Conservation (phyloP, 2,797 vertebrate genomes). For the Poeciliopsis presidionis region DNA sequence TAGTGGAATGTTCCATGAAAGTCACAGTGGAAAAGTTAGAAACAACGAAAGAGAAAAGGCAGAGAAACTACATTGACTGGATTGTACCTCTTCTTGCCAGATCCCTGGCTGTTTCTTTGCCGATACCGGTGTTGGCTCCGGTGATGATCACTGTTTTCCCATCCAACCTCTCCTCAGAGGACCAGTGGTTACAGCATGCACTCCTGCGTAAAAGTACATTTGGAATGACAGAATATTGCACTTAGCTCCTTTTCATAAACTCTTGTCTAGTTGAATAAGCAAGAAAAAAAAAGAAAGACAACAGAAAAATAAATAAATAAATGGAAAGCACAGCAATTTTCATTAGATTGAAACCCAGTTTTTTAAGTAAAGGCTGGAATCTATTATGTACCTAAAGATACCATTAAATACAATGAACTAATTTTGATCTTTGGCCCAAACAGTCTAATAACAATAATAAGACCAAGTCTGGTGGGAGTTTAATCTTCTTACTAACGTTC, state of each 20-base stretch:
- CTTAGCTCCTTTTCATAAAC: neutral
- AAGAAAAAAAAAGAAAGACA: neutral
- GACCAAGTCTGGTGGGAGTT: neutral
- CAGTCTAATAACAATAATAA: neutral
- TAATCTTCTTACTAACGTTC: conserved; percentile 1
- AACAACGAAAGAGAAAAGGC: neutral
- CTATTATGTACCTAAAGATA: neutral
- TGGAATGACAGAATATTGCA: neutral
- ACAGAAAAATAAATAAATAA: too few relatives aligned
- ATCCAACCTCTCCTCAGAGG: conserved; percentile 76
- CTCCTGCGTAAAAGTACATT: conserved; percentile 27
- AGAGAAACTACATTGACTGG: neutral
- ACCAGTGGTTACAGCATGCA: conserved; percentile 75
- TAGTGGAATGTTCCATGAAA: conserved; percentile 22
- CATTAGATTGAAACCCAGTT: neutral
- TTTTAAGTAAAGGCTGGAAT: neutral
- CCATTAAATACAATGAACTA: neutral
- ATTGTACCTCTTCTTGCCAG: conserved; percentile 80
- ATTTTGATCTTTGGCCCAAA: neutral
- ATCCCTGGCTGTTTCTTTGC: conserved; percentile 82
- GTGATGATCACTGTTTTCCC: conserved; percentile 82
- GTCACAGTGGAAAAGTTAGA: conserved; percentile 14
- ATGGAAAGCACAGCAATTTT: neutral
- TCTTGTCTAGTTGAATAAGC: neutral
- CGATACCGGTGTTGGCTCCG: conserved; percentile 84